Base-by-base conservation (phyloP, 2,888 invertebrate species). In the Phaedon cochleariae region DNA sequence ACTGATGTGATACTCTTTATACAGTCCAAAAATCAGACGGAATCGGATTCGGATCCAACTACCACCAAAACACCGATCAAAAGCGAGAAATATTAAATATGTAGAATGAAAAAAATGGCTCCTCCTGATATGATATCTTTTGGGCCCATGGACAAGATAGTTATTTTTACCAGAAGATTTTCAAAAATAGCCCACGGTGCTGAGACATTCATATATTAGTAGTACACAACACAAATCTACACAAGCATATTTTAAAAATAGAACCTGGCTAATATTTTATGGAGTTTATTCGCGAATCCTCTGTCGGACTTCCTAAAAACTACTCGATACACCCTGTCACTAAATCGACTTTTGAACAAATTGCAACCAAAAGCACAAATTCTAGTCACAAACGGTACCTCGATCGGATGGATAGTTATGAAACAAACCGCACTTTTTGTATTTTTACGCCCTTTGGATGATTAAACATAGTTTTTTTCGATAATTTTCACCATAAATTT, bases 321-420 rank as follows among this genome's bases (percentile, higher is more conserved):
- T 82, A 83, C 80, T 79, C 79, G 80, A 81, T 83, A 83, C 83
- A 83, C 83, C 83, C 83, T 79, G 79, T 77, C 79, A 76, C 76
- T 74, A 76, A 80, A 80, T 80, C 81, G 80, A 81, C 78, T 79
- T 76, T 74, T 72, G 58, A 60, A 69, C 58, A 65, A 67, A 68
- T 57, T 61, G 52, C 55, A 37, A 60, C 63, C 59, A 58, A 62
- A 51, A 63, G 54, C 64, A 67, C 69, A 52, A 62, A 49, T 61
- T 52, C 31, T 22, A 20, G 26, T 55, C 52, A 48, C 58, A 52
- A 52, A 49, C 60, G 29, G 34, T 41, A 53, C 53, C 59, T 58
- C 37, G 41, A 52, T 46, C 45, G 18, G 20, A 52, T 51, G 12
- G 18, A 31, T 3, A 17, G 59, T 48, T 29, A 46, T 53, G 59